Percentiles rank a stretch among this genome's conserved stretches.
These are phyloP conservation scores for Zeugodacus cucurbitae DNA, from an alignment of 1,140 invertebrate genomes.

Conservation along the genomic window DNA sequence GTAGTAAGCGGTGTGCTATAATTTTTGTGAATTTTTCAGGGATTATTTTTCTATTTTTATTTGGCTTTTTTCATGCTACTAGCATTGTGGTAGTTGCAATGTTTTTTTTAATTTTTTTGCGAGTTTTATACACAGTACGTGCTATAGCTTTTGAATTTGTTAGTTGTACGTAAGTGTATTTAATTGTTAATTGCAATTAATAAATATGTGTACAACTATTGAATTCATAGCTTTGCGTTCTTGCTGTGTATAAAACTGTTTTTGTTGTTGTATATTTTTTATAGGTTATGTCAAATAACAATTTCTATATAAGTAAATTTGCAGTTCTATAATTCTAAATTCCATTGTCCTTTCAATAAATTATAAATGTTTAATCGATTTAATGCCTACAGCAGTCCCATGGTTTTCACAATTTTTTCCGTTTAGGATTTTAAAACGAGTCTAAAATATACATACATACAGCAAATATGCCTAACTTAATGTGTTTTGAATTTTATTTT, in stretches of 20 bases:
- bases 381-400: slow-evolving; percentile 24
- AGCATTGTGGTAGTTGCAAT: neutral
- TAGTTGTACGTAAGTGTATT: neutral
- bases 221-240: neutral
- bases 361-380: neutral
- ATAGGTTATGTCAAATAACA: neutral
- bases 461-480: neutral
- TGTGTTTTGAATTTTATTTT: neutral
- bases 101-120: neutral
- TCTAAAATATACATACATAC: neutral
- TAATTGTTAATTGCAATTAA: neutral
- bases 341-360: neutral
- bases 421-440: neutral
- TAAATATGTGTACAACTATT: neutral
- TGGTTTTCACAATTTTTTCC: slow-evolving; percentile 27
- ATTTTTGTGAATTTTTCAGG: neutral
- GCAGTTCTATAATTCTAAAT: neutral
- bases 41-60: slow-evolving; percentile 26
- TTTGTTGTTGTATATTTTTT: neutral
- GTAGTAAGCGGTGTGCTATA: neutral
- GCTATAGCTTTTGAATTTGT: neutral
- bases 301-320: neutral
- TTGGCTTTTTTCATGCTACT: neutral
- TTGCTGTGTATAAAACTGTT: neutral
- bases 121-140: neutral